Evolutionary conservation across 2,113 vertebrate species (phyloP).

Genomic region (Castor canadensis): DNA sequence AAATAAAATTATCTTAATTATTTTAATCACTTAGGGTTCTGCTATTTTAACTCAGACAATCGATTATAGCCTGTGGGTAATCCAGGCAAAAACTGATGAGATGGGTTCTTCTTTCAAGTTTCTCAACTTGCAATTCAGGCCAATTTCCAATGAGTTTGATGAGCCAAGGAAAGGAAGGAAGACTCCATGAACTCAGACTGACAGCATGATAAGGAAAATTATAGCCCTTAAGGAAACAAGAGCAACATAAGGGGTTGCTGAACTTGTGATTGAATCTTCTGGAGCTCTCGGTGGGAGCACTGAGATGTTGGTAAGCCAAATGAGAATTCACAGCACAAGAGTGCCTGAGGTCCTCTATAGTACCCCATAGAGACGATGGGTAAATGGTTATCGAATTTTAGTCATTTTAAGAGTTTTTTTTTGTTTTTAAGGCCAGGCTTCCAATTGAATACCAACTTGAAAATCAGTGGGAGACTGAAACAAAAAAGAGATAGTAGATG

Average conservation of each 20-base stretch:
- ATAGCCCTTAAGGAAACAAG: conserved; percentile 40
- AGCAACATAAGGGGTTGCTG: conserved; percentile 7
- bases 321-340: conserved; percentile 40
- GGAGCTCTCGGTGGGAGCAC: neutral
- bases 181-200: conserved; percentile 21
- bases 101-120: conserved; percentile 48
- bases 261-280: conserved; percentile 31
- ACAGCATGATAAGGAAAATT: conserved; percentile 41
- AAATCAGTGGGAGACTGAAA: conserved; percentile 57
- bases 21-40: neutral
- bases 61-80: neutral
- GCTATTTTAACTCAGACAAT: conserved; percentile 43
- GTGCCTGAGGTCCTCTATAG: neutral
- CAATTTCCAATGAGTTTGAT: conserved; percentile 60
- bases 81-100: conserved; percentile 46
- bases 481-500: conserved; percentile 11
- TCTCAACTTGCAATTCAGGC: conserved; percentile 35
- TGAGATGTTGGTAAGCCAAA: conserved; percentile 39
- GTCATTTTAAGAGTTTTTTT: neutral
- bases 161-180: conserved; percentile 55
- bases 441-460: conserved; percentile 49
- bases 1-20: conserved; percentile 27
- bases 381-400: conserved; percentile 47
- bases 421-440: neutral
- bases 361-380: neutral